Evolutionary conservation across 1,140 invertebrate genomes (phyloP), one percentile per base, ranked within the genome.

Genomic region (Drosophila ananassae): DNA sequence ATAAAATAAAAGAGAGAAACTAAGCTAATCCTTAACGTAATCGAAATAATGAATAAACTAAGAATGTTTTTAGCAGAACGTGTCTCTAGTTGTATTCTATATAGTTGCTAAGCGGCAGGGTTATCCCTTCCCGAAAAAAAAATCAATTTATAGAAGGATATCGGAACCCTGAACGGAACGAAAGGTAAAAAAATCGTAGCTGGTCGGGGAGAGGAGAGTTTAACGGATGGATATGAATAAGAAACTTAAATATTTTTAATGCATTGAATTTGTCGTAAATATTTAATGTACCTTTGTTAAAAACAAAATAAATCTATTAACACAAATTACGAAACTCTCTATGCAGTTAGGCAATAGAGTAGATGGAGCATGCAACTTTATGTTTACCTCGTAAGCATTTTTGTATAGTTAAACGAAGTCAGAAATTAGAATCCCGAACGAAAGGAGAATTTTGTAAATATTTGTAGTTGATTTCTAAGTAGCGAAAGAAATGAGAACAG

Each of bases 241-340:
- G 72, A 61, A 76, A 75, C 78, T 82, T 89, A 68, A 82, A 83
- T 87, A 89, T 82, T 89, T 87, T 89, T 89, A 87, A 89, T 87
- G 82, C 83, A 87, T 87, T 87, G 82, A 87, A 89, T 87, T 89
- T 77, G 82, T 87, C 82, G 82, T 87, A 90, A 81, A 82, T 90
- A 90, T 90, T 90, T 90, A 90, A 81, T 78, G 87, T 90, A 90
- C 87, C 87, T 90, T 90, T 90, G 87, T 90, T 90, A 87, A 77
- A 90, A 90, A 90, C 87, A 90, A 90, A 85, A 71, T 53, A 72
- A 89, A 76, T 89, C 81, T 84, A 84, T 85, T 77, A 85, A 73
- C 61, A 73, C 67, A 84, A 79, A 75, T 75, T 63, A 63, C 54
- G 55, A 74, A 44, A 61, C 67, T 82, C 69, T 84, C 52, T 59